Evolutionary conservation across 2,113 vertebrate species (phyloP).

Genomic region (Rutilus rutilus): DNA sequence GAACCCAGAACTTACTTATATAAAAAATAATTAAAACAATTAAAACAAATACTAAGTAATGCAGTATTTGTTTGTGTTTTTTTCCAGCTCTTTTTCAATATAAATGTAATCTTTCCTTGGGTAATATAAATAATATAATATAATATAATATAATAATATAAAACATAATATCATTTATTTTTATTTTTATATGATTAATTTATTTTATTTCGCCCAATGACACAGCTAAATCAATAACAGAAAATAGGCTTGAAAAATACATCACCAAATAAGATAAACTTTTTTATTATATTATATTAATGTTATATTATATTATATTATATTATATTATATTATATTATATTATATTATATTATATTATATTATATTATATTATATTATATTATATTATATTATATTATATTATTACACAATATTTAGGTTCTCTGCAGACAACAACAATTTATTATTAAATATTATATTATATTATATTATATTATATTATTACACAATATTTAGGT

Average conservation of each 20-base stretch:
- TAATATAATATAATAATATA: conserved; percentile 1
- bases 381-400: not conserved
- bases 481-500: not conserved
- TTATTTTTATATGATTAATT: not conserved
- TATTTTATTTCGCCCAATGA: not conserved
- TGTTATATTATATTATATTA: not conserved
- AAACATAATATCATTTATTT: not conserved
- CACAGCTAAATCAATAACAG: not conserved
- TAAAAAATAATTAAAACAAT: conserved; percentile 22
- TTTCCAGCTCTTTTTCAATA: not conserved
- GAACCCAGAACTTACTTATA: conserved; percentile 24
- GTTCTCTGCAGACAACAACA: not conserved
- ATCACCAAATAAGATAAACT: not conserved
- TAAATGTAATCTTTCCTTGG: not conserved
- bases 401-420: not conserved
- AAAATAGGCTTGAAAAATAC: not conserved
- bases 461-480: not conserved
- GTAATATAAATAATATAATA: not conserved
- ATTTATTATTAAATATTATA: not conserved
- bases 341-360: not conserved
- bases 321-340: too few relatives aligned
- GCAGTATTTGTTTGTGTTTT: conserved; percentile 15
- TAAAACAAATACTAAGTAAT: not conserved
- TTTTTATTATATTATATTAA: not conserved
- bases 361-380: not conserved